These are phyloP conservation scores for Ispidina picta DNA, from an alignment of 2,797 vertebrate species.

Conservation along the genomic window DNA sequence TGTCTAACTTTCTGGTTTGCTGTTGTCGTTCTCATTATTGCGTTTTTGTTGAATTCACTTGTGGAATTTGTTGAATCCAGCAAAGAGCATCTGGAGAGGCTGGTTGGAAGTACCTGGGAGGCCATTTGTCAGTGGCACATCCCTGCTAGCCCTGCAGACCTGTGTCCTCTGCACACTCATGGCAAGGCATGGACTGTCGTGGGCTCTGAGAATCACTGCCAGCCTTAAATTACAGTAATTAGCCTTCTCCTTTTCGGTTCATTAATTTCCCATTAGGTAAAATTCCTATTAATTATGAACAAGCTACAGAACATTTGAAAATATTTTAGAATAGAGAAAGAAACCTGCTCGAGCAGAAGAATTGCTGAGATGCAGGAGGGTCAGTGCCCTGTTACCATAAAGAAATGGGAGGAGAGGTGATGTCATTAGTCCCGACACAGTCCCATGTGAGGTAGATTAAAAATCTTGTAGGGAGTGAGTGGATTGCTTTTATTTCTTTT, in stretches of 20 bases:
- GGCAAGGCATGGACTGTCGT: neutral
- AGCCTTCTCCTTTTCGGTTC: conserved; percentile 51
- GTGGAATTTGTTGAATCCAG: too few species aligned
- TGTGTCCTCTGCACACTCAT: neutral
- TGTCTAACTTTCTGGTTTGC: neutral
- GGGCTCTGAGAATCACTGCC: conserved; percentile 17
- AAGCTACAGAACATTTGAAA: conserved; percentile 14
- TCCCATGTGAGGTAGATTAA: neutral
- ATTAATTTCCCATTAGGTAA: conserved; percentile 62
- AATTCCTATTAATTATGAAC: conserved; percentile 61
- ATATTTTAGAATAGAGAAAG: neutral
- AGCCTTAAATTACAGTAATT: conserved; percentile 54
- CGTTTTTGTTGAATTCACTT: neutral
- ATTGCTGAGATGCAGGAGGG: accelerated
- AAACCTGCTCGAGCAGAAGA: neutral
- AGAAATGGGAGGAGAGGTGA: neutral
- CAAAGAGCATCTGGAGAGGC: neutral
- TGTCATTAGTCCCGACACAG: neutral
- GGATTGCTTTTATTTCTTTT: neutral
- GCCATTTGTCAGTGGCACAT: accelerated
- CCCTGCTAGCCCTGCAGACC: neutral
- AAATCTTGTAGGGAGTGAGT: neutral
- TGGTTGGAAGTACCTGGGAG: neutral
- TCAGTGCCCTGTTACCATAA: neutral
- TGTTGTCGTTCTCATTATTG: neutral